phyloP scores from a whole-genome alignment of 1,140 invertebrate species.

The Anoplolepis gracilipes region DNA sequence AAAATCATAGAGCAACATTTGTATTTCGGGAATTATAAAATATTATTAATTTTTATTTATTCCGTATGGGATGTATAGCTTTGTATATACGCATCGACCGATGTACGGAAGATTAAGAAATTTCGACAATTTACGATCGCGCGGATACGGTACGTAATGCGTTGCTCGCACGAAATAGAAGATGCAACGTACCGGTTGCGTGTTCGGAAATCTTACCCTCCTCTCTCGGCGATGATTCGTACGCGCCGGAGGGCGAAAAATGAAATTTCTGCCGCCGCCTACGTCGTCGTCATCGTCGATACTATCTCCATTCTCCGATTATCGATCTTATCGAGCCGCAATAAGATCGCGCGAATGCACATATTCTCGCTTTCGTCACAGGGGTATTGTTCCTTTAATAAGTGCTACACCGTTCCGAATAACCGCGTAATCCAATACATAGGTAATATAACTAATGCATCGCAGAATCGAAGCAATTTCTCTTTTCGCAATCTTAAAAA shows the following conservation, averaged over 20 bases:
- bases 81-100: neutral
- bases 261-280: slow-evolving; percentile 40
- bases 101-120: slow-evolving; percentile 24
- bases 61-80: neutral
- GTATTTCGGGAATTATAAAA: neutral
- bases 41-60: neutral
- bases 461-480: slow-evolving; percentile 1
- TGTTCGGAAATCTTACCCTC: slow-evolving; percentile 10
- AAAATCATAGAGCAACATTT: neutral
- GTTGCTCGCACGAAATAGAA: slow-evolving; percentile 34
- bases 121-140: slow-evolving; percentile 25
- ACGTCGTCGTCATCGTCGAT: slow-evolving; percentile 33
- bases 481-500: slow-evolving; percentile 16
- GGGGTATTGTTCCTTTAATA: slow-evolving; percentile 36
- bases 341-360: slow-evolving; percentile 46
- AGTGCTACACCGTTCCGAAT: slow-evolving; percentile 31
- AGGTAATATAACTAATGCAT: slow-evolving; percentile 32
- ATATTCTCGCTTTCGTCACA: slow-evolving; percentile 59
- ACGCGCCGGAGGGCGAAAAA: slow-evolving; percentile 10
- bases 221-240: slow-evolving; percentile 38
- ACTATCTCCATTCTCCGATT: slow-evolving; percentile 56
- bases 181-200: slow-evolving; percentile 6
- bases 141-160: slow-evolving; percentile 1
- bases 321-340: slow-evolving; percentile 48
- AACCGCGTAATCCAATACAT: slow-evolving; percentile 21